These are phyloP conservation scores for Pogonomyrmex californicus DNA, from an alignment of 1,140 invertebrate genomes.

Conservation along the genomic window DNA sequence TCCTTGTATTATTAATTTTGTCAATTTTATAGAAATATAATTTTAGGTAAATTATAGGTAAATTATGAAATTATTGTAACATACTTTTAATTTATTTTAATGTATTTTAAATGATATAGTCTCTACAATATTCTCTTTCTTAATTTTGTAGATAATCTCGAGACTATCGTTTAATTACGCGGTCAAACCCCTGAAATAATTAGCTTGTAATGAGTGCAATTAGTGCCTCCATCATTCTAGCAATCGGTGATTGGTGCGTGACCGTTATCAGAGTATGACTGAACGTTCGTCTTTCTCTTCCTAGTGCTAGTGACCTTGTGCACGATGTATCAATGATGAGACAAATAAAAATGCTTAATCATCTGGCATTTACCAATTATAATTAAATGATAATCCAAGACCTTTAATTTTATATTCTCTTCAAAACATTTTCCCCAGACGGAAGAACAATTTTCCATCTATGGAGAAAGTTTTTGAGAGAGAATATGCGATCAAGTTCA, in stretches of 20 bases:
- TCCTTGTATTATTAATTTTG: neutral
- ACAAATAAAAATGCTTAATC: neutral
- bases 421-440: neutral
- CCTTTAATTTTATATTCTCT: neutral
- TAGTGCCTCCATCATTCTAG: neutral
- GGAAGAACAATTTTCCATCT: neutral
- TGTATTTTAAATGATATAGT: constrained; percentile 10
- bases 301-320: constrained; percentile 28
- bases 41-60: neutral
- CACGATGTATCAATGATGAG: neutral
- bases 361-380: neutral
- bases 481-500: constrained; percentile 1
- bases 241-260: constrained; percentile 28
- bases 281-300: constrained; percentile 49
- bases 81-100: constrained; percentile 6
- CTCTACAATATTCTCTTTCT: neutral
- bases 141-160: constrained; percentile 19
- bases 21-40: constrained; percentile 6
- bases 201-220: constrained; percentile 40
- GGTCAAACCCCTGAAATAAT: constrained; percentile 14
- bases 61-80: constrained; percentile 13
- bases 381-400: neutral
- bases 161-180: constrained; percentile 12
- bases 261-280: constrained; percentile 65
- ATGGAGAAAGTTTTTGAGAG: neutral